A percentile compares a stretch with the other conserved stretches of the same genome.
phyloP scores from a whole-genome alignment of 2,797 vertebrate species.

The Spea hammondii region DNA sequence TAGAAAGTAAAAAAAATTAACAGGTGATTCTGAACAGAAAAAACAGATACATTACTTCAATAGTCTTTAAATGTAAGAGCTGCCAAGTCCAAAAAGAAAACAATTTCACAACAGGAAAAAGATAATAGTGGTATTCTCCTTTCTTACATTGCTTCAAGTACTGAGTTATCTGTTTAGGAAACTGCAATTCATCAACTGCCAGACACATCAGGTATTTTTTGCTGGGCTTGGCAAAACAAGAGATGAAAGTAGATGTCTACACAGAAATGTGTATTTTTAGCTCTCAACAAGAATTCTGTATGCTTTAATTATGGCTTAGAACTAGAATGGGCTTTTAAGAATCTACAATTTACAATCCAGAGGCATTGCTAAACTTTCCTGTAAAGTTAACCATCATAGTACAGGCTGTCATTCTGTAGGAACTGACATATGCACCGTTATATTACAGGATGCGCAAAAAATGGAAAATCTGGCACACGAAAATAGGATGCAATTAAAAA shows the following conservation, averaged over 20 bases:
- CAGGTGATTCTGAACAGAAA: no score
- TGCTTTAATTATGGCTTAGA: constrained; percentile 29
- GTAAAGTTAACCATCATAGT: constrained; percentile 38
- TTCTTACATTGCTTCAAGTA: background rate
- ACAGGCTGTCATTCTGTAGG: constrained; percentile 43
- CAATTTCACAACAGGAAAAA: background rate
- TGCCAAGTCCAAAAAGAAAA: no score
- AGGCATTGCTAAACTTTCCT: constrained; percentile 46
- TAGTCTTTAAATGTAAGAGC: no score
- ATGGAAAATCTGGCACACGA: no score
- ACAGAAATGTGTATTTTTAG: constrained; percentile 33
- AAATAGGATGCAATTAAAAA: no score
- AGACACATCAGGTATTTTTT: constrained; percentile 11
- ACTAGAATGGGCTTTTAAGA: constrained; percentile 13
- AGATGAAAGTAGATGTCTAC: constrained; percentile 12
- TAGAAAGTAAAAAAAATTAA: no score
- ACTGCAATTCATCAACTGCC: constrained; percentile 4
- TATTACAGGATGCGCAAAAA: background rate
- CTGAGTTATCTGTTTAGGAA: background rate
- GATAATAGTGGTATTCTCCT: background rate
- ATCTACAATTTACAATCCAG: constrained; percentile 45
- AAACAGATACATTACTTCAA: no score
- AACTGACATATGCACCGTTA: constrained; percentile 46
- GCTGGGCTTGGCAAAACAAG: constrained; percentile 25
- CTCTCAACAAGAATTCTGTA: constrained; percentile 16